Conservation (phyloP, 2,888 invertebrate genomes). For the Antheraea assamensis region DNA sequence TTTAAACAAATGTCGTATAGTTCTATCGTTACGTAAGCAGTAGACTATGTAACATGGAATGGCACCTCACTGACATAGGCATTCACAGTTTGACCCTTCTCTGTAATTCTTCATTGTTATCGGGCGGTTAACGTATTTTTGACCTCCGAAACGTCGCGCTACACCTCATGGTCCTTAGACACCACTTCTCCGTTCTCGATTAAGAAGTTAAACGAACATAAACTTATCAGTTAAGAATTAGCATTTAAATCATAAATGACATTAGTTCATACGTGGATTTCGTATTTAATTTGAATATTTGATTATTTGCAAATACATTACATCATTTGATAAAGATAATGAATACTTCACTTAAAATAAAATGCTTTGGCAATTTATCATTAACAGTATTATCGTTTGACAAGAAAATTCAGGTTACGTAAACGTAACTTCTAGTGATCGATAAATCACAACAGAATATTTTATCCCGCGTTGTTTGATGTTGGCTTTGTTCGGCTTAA, state of each 20-base stretch:
- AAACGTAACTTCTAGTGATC: background rate
- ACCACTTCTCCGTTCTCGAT: too few relatives aligned
- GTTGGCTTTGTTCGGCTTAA: background rate
- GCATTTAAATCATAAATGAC: background rate
- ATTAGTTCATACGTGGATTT: background rate
- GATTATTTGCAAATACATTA: background rate
- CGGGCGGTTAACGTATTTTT: too few relatives aligned
- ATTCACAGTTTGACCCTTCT: too few relatives aligned
- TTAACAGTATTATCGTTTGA: background rate
- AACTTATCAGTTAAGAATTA: background rate
- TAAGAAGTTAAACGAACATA: background rate
- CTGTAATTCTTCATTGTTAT: too few relatives aligned
- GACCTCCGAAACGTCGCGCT: too few relatives aligned
- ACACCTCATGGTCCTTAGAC: too few relatives aligned
- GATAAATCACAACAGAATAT: constrained; percentile 3
- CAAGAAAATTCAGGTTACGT: background rate
- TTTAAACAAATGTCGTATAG: too few relatives aligned
- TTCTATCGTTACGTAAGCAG: too few relatives aligned
- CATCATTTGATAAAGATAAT: background rate
- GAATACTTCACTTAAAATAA: background rate
- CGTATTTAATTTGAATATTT: background rate
- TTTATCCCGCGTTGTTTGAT: background rate
- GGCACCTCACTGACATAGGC: too few relatives aligned
- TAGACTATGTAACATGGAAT: too few relatives aligned
- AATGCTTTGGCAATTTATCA: background rate